phyloP scores from a whole-genome alignment of 2,888 invertebrate species.

The Falcaria lacertinaria region DNA sequence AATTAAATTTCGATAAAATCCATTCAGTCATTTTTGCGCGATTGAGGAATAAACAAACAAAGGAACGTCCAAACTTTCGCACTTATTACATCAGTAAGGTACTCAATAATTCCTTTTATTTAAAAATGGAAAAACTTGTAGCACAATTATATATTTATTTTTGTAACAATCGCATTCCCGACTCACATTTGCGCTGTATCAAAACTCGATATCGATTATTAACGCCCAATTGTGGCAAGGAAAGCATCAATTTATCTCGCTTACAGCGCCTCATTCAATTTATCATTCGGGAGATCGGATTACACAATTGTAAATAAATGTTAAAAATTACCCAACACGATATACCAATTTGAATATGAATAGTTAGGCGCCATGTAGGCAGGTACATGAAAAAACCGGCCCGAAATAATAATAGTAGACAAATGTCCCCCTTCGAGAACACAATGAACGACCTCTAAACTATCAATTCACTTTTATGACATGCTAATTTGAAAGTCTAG shows the following conservation, averaged over 20 bases:
- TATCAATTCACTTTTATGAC: conserved; percentile 66
- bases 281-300: conserved; percentile 55
- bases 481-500: conserved; percentile 71
- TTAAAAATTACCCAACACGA: conserved; percentile 72
- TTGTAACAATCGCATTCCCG: conserved; percentile 4
- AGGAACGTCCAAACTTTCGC: too few species aligned
- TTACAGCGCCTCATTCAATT: conserved; percentile 48
- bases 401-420: conserved; percentile 70
- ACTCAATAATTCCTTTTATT: neutral
- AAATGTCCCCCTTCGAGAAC: conserved; percentile 67
- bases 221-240: conserved; percentile 35
- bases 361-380: conserved; percentile 76
- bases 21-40: too few species aligned
- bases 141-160: too few species aligned
- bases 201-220: conserved; percentile 34
- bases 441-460: conserved; percentile 67
- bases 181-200: conserved; percentile 13
- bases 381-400: conserved; percentile 76
- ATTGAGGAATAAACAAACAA: too few species aligned
- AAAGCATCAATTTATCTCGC: conserved; percentile 55
- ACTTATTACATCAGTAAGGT: too few species aligned
- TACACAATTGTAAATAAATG: conserved; percentile 72
- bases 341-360: conserved; percentile 75
- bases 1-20: too few species aligned
- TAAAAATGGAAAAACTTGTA: too few species aligned